Percentiles rank a stretch among this genome's conserved stretches.
Evolutionary conservation across 2,797 vertebrate species (phyloP).

Genomic region (Knipowitschia caucasica): DNA sequence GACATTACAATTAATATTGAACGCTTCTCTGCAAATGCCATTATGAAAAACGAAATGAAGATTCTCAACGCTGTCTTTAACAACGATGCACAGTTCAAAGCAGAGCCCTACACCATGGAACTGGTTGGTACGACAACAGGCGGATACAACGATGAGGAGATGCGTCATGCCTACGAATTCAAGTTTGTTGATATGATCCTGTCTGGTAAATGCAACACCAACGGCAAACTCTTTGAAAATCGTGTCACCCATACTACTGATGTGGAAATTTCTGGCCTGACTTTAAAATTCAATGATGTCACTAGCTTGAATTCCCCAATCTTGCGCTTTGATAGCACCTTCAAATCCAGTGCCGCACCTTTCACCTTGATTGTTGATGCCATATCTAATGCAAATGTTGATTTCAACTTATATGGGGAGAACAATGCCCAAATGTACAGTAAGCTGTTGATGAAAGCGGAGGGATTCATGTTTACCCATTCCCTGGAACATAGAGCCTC

Average conservation of each 20-base stretch:
- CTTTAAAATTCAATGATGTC: conserved; percentile 73
- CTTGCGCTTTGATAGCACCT: conserved; percentile 78
- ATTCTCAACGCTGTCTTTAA: conserved; percentile 73
- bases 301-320: conserved; percentile 81
- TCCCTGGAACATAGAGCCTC: conserved; percentile 87
- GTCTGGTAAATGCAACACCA: conserved; percentile 81
- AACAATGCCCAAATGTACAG: conserved; percentile 86
- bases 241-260: conserved; percentile 80
- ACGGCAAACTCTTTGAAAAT: conserved; percentile 76
- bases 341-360: conserved; percentile 76
- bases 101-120: conserved; percentile 79
- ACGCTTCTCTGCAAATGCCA: conserved; percentile 67
- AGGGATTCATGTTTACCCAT: conserved; percentile 80
- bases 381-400: conserved; percentile 80
- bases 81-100: conserved; percentile 78
- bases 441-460: conserved; percentile 86
- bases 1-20: conserved; percentile 79
- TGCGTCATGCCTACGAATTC: conserved; percentile 85
- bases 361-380: conserved; percentile 79
- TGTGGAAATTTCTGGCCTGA: conserved; percentile 78
- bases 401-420: conserved; percentile 73
- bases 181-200: conserved; percentile 73
- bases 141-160: conserved; percentile 74
- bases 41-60: conserved; percentile 81
- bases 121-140: conserved; percentile 81